Evolutionary conservation across 2,797 vertebrate species (phyloP), one percentile per base, ranked within the genome.

Genomic region (Dipus sagitta): DNA sequence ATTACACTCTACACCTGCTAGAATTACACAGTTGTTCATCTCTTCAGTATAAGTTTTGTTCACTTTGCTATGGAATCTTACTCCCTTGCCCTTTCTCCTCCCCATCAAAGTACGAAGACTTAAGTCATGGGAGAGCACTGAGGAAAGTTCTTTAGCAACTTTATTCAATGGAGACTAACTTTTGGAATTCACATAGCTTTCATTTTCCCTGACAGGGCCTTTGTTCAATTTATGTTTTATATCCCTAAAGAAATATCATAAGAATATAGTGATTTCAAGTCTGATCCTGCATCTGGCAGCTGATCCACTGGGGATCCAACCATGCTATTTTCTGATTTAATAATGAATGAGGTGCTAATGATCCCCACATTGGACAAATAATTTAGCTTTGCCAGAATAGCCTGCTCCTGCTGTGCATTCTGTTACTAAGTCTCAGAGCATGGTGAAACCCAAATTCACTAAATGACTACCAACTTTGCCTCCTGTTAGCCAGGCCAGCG

Each of bases 341-440:
- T 89, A 94, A 95, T 81, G 91, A 96, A 94, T 86, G 94, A 94
- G 32, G 88, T 92, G 86, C 74, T 96, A 94, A 96, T 85, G 88
- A 92, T 81, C 96, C 90, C 94, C 94, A 81, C 80, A 84, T 91
- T 95, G 92, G 74, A 90, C 70, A 93, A 94, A 93, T 78, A 80
- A 91, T 94, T 93, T 94, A 62, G 32, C 54, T 82, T 92, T 87
- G 68, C 82, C 82, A 88, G 78, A 88, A 58, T 47, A 72, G 81
- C 80, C 67, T 54, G 13, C 72, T 81, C 68, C 77, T 94, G 82
- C 82, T 88, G 68, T 84, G 52, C 83, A 74, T 52, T 87, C 68
- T 47, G 12, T 72, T 92, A 80, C 54, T 85, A 90, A 91, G n/a
- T 89, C 75, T 68, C 54, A 84, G 84, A 79, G 67, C 20, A 1